Conservation (phyloP, 30 jellyfish, hydroid and myxozoan genomes). For the Catostylus mosaicus region DNA sequence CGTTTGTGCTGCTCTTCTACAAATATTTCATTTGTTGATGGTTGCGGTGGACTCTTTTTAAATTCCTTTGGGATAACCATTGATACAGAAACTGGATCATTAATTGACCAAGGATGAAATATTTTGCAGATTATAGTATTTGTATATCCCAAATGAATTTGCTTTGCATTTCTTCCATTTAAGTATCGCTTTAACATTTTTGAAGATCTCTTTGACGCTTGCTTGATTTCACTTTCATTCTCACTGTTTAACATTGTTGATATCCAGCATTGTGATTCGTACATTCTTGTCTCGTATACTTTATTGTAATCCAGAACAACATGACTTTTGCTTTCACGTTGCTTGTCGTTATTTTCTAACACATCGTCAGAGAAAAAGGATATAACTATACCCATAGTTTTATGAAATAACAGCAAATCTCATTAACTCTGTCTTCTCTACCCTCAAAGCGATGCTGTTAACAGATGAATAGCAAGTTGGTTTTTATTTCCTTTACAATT, state of each 20-base stretch:
- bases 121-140: conserved; percentile 30
- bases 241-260: conserved; percentile 43
- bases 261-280: conserved; percentile 67
- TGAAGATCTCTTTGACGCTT: conserved; percentile 37
- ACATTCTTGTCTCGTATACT: conserved; percentile 79
- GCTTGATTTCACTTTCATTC: conserved; percentile 12
- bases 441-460: no score
- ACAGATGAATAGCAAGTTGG: no score
- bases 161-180: conserved; percentile 41
- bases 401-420: no score
- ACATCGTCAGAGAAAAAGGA: conserved; percentile 81
- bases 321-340: conserved; percentile 57
- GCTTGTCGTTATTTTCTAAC: conserved; percentile 53
- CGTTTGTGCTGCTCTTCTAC: conserved; percentile 72
- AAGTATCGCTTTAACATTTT: conserved; percentile 51
- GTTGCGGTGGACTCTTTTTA: conserved; percentile 74
- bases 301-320: conserved; percentile 82
- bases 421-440: no score
- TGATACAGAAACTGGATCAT: conserved; percentile 55
- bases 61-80: conserved; percentile 63
- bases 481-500: no score
- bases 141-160: conserved; percentile 20
- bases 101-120: conserved; percentile 1
- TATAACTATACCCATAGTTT: conserved; percentile 83
- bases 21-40: conserved; percentile 51